A percentile compares a stretch with the other conserved stretches of the same genome.
phyloP scores from a whole-genome alignment of 2,888 invertebrate genomes.

The Drosophila recens region DNA sequence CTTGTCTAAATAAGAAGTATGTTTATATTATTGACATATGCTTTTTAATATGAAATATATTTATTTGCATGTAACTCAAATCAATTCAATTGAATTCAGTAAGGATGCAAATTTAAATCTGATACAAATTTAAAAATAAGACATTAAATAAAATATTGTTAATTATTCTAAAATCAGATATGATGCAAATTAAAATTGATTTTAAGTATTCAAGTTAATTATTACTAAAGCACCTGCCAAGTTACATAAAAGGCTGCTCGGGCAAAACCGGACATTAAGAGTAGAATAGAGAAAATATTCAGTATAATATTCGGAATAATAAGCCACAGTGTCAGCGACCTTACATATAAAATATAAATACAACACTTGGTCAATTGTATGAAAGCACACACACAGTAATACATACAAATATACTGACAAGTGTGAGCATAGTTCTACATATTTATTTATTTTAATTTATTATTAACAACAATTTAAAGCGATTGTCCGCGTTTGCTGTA shows the following conservation, averaged over 20 bases:
- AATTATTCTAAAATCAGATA: not conserved
- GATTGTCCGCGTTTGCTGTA: constrained; percentile 1
- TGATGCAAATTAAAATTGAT: too few relatives aligned
- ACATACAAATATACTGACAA: not conserved
- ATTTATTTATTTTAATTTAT: constrained; percentile 31
- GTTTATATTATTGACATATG: not conserved
- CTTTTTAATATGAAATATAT: not conserved
- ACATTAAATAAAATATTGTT: not conserved
- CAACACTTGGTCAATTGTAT: constrained; percentile 19
- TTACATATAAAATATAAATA: constrained; percentile 37
- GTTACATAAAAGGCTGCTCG: not conserved
- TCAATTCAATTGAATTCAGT: not conserved
- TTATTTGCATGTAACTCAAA: constrained; percentile 2
- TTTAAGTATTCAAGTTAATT: not conserved
- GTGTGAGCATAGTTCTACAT: not conserved
- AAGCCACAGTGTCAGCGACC: constrained; percentile 29
- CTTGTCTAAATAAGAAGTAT: not conserved
- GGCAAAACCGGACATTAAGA: constrained; percentile 18
- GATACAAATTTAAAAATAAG: not conserved
- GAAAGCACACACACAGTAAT: not conserved
- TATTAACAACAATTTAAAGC: constrained; percentile 42
- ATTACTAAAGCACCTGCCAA: not conserved
- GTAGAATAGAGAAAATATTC: not conserved
- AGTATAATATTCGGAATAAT: constrained; percentile 30
- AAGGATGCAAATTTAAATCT: not conserved